Percentiles rank a stretch among this genome's conserved stretches.
Evolutionary conservation across 2,113 vertebrate genomes (phyloP).

Genomic region (Syngnathus floridae): DNA sequence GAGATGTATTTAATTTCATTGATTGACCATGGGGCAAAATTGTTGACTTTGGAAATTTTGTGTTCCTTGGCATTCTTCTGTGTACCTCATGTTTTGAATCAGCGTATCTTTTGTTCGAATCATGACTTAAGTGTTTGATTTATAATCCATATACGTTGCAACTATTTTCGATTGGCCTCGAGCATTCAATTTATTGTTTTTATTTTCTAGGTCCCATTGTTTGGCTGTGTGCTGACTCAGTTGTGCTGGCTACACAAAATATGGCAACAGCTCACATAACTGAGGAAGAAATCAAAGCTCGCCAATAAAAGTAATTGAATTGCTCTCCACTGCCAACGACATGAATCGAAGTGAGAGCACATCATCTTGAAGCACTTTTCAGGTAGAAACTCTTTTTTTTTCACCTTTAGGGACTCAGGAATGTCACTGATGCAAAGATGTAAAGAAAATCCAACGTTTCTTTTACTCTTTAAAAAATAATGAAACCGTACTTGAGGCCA

Average conservation of each 20-base stretch:
- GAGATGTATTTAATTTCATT: not conserved
- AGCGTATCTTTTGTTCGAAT: not conserved
- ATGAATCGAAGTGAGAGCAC: not conserved
- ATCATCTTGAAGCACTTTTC: not conserved
- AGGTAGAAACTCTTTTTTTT: not conserved
- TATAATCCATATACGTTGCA: not conserved
- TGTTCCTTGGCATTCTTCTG: not conserved
- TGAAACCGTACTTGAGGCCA: conserved; percentile 5
- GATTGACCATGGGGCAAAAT: not conserved
- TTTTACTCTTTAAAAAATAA: not conserved
- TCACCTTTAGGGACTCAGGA: not conserved
- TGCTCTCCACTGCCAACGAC: not conserved
- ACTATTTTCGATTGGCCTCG: not conserved
- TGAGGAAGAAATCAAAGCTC: not conserved
- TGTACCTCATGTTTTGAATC: not conserved
- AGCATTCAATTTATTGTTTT: not conserved
- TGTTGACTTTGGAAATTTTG: not conserved
- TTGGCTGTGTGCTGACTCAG: not conserved
- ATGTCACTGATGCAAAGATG: not conserved
- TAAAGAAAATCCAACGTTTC: not conserved
- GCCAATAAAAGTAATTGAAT: not conserved
- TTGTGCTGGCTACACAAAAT: not conserved
- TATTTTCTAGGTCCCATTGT: not conserved
- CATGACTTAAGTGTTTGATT: not conserved
- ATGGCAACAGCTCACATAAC: not conserved